phyloP scores from a whole-genome alignment of 2,797 vertebrate species.

The Tokudaia tokunoshimensis region DNA sequence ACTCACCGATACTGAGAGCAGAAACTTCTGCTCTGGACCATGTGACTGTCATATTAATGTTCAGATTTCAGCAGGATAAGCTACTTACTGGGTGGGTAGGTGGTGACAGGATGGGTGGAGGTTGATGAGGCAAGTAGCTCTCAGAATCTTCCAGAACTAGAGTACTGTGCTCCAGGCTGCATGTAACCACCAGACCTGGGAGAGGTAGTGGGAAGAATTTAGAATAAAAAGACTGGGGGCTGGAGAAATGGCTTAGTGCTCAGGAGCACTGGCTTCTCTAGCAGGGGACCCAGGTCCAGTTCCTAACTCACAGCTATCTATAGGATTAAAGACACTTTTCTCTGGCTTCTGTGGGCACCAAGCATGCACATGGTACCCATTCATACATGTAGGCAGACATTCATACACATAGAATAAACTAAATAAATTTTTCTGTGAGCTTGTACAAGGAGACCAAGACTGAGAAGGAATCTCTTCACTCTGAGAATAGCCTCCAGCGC shows the following conservation, averaged over 20 bases:
- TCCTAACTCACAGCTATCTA: neutral
- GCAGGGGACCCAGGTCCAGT: neutral
- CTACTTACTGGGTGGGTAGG: neutral
- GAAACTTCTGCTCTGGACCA: neutral
- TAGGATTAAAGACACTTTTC: neutral
- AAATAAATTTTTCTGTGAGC: neutral
- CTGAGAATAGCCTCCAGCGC: conserved; percentile 12
- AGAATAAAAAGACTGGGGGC: neutral
- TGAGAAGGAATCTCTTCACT: neutral
- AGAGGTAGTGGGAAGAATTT: neutral
- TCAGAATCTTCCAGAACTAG: conserved; percentile 50
- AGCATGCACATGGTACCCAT: neutral
- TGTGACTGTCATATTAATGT: neutral
- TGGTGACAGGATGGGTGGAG: neutral
- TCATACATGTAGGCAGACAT: neutral
- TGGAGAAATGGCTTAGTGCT: neutral
- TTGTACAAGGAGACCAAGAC: neutral
- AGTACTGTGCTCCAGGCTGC: neutral
- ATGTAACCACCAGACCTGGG: neutral
- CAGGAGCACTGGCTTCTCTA: neutral
- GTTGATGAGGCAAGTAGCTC: neutral
- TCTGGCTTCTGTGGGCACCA: neutral
- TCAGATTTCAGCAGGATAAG: neutral
- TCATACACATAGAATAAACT: neutral
- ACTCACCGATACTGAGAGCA: neutral